Base-by-base conservation (phyloP, 2,113 vertebrate species). In the Herpailurus yagouaroundi region DNA sequence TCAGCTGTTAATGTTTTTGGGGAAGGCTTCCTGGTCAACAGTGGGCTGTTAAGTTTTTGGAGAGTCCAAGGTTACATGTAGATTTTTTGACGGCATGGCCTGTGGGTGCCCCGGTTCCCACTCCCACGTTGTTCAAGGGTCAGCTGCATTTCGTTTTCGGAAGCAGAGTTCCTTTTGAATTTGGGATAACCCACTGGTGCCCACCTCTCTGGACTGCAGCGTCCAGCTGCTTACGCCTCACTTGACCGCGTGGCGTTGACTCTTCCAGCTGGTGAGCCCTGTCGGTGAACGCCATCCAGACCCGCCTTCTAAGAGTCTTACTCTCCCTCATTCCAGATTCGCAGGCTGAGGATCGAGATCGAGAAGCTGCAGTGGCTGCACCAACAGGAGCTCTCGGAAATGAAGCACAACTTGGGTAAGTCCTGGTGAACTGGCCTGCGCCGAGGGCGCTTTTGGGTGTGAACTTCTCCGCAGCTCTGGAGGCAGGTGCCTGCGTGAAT, bases 351-450 rank as follows among this genome's bases (percentile, higher is more conserved):
- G 98, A 99, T 99, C 68, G 99, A 99, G 98, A 99, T 99, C 29
- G 99, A 99, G 98, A 99, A 99, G 57, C 99, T 99, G 29, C 99
- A 99, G 90, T 99, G 99, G 99, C 98, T 99, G 66, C 99, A 99
- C 98, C 99, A 99, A 91, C 99, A 99, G 93, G 99, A 99, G 86
- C 98, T 99, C 48, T 99, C 99, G 0, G 99, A 99, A 98, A 99
- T 99, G 99, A 99, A 99, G 95, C 99, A 99, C 98, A 99, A 99
- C 94, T 97, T 99, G 64, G 99, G 99, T 99, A 11, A 99, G 90
- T 98, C 73, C 63, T 0, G 6, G 9, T 1, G 1, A 3, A 0
- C 0, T 0, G 11, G 41, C 21, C 74, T 25, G 50, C 0, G 0
- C 16, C 0, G 29, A 13, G 7, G 3, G 19, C 1, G n/a, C 71